phyloP scores from a whole-genome alignment of 2,113 vertebrate species.

The Charadrius vociferus region DNA sequence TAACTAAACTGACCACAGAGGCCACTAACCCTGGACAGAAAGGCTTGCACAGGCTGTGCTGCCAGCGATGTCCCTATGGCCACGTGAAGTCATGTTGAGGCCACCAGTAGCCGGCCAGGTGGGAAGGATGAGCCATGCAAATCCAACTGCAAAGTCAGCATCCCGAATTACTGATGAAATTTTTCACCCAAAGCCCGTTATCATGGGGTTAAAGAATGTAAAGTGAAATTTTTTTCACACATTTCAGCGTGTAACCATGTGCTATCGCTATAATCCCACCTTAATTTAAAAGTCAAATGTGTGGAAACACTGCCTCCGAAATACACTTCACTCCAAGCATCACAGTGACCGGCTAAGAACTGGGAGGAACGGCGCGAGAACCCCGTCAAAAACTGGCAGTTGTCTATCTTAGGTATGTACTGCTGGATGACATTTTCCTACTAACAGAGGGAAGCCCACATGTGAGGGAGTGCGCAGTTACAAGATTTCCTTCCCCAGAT shows the following conservation, averaged over 20 bases:
- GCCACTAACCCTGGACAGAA: not conserved
- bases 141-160: not conserved
- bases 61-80: not conserved
- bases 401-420: not conserved
- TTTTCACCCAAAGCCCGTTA: not conserved
- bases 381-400: rapidly evolving
- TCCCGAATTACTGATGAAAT: not conserved
- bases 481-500: not conserved
- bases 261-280: not conserved
- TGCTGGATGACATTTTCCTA: not conserved
- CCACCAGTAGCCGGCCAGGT: rapidly evolving
- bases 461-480: rapidly evolving
- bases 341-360: not conserved
- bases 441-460: not conserved
- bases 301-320: not conserved
- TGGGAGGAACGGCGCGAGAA: rapidly evolving
- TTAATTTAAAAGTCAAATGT: not conserved
- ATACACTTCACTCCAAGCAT: not conserved
- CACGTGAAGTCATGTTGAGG: rapidly evolving
- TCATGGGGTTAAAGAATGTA: not conserved
- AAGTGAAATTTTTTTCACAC: not conserved
- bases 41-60: not conserved
- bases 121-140: not conserved
- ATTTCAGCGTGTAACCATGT: not conserved
- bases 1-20: not conserved